Base-by-base conservation (phyloP, 2,888 invertebrate species). In the Brachypalpus laphriformis region DNA sequence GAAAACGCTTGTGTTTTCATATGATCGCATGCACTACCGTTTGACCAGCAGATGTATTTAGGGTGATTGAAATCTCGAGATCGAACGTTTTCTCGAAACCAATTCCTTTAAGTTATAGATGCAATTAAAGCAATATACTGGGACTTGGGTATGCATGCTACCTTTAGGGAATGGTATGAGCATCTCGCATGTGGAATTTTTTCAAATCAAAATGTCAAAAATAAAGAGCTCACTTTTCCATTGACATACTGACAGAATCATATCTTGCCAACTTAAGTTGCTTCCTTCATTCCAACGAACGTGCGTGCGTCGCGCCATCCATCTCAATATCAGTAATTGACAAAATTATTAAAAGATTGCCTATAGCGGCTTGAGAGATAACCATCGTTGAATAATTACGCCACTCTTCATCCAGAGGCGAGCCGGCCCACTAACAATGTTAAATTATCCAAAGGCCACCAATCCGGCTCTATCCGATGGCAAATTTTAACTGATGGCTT, bases 401-500 rank as follows among this genome's bases (percentile, higher is more conserved):
- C 40, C 76, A 76, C 57, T 71, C 47, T 57, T 65, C 65, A 82
- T 76, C 20, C 54, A 14, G 18, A 22, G 8, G 11, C 11, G 25
- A n/a, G 28, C 56, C 47, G n/a, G 37, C 18, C 28, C 20, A 61
- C n/a, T n/a, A n/a, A n/a, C n/a, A 76, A 61, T 71, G 57, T 78
- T 77, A 61, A 82, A 78, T 82, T 72, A 82, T 77, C 77, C 78
- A 72, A 72, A 74, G 66, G 74, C 74, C 68, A 68, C 54, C 83
- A 25, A 70, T 75, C 57, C 68, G 54, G 68, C 31, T 40, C 74
- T 83, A 78, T 80, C 80, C 74, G 80, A 80, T 80, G 80, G 83
- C 63, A 75, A 68, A 74, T 80, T 74, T 83, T 70, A 83, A 83
- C 80, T 83, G 83, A 83, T 83, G 68, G 83, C 80, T 37, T 78